Base-by-base conservation (phyloP, 2,888 invertebrate genomes). In the Zhuqinia jingwanae region DNA sequence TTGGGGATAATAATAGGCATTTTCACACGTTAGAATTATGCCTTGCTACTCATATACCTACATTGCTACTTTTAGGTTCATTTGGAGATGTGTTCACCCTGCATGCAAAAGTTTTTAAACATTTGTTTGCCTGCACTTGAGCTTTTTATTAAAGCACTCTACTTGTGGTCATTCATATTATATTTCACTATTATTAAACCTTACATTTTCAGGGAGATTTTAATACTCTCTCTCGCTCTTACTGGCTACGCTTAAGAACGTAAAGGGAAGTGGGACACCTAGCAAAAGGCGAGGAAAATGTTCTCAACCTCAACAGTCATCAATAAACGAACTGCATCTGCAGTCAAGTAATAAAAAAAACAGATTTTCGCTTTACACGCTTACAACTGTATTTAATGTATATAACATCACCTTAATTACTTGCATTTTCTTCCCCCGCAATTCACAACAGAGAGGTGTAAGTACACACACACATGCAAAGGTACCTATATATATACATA, bases 201-300 rank as follows among this genome's bases (percentile, higher is more conserved):
- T n/a, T n/a, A n/a, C n/a, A n/a, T n/a, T n/a, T 30, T 30, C 15
- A 63, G 30, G 60, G 60, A 63, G 27, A 30, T 30, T 63, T 45
- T 65, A 2, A n/a, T n/a, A n/a, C n/a, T n/a, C n/a, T n/a, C n/a
- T n/a, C n/a, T n/a, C 11, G 56, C 25, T 6, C 15, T 58, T 60
- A 27, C 11, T 25, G 6, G n/a, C 25, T 75, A 17, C 68, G 15
- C 50, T 11, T 50, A 27, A 58, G 20, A 65, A 58, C 27, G 73
- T 20, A 25, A 13, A 77, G 20, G 58, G 77, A 77, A 77, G 77
- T 77, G 77, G 77, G 58, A 45, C 77, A 77, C 20, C 30, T 10
- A n/a, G n/a, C 30, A 20, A 50, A 75, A 50, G 17, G 53, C 17
- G 53, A 30, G 50, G 25, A 75, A 75, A 30, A 53, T 36, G 27